Evolutionary conservation across 2,888 invertebrate genomes (phyloP).

Genomic region (Rhagonycha fulva): DNA sequence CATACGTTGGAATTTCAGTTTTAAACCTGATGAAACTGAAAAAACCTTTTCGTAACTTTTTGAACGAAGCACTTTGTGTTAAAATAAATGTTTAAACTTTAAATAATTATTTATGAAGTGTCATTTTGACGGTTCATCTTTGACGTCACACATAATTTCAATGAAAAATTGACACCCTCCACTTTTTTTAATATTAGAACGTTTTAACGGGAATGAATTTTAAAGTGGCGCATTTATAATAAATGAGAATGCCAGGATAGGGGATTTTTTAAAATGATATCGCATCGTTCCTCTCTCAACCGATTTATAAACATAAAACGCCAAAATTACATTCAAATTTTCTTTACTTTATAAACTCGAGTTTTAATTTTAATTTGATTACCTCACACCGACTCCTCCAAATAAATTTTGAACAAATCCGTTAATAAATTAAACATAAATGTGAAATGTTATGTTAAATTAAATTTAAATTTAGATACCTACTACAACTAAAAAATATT

Average conservation of each 20-base stretch:
- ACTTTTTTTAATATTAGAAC: constrained; percentile 41
- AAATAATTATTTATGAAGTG: constrained; percentile 24
- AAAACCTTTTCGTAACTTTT: constrained; percentile 4
- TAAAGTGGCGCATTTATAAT: constrained; percentile 41
- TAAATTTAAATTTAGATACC: not conserved
- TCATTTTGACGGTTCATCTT: constrained; percentile 26
- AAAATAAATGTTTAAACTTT: constrained; percentile 15
- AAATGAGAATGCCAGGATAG: constrained; percentile 35
- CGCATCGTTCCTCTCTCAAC: constrained; percentile 7
- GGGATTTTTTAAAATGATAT: constrained; percentile 39
- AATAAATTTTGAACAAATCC: not conserved
- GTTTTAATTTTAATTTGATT: not conserved
- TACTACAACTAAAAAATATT: not conserved
- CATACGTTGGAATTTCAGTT: constrained; percentile 3
- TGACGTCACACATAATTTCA: constrained; percentile 29
- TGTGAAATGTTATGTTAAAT: not conserved
- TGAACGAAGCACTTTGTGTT: not conserved
- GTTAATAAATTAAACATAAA: not conserved
- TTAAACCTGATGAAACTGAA: constrained; percentile 2
- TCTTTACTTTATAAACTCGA: not conserved
- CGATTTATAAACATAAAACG: constrained; percentile 3
- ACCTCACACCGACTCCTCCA: not conserved
- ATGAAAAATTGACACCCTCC: constrained; percentile 40
- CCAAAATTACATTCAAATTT: constrained; percentile 9
- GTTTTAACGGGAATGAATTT: constrained; percentile 45